Evolutionary conservation across 1,140 invertebrate species (phyloP).

Genomic region (Cherax quadricarinatus): DNA sequence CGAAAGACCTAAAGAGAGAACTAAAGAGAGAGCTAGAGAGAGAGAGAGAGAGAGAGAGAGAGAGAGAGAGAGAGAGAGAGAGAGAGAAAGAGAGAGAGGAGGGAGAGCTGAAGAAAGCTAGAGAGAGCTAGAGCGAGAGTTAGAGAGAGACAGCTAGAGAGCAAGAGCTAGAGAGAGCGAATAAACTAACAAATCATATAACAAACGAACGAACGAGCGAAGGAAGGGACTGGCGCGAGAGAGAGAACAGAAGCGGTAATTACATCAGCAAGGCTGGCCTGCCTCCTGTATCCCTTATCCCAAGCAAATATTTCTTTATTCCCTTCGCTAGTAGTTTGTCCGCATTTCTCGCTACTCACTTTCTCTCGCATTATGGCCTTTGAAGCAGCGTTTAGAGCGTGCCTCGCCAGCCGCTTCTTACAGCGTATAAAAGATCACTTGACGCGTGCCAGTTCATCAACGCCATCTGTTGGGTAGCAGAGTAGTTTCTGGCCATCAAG

Average conservation of each 20-base stretch:
- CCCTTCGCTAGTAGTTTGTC: neutral
- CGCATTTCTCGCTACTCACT: neutral
- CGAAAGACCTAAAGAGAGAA: no score
- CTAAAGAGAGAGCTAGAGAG: no score
- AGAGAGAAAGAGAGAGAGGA: no score
- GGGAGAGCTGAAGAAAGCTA: no score
- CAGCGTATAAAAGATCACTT: no score
- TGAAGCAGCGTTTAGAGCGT: neutral
- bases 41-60: no score
- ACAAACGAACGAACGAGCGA: no score
- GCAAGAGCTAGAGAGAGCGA: neutral
- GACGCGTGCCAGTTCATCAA: neutral
- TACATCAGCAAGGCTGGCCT: neutral
- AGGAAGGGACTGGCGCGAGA: neutral
- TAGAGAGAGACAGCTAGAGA: neutral
- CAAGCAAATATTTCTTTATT: slow-evolving; percentile 3
- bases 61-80: no score
- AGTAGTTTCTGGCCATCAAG: neutral
- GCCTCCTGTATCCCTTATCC: neutral
- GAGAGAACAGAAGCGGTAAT: neutral
- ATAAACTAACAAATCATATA: no score
- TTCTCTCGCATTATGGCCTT: neutral
- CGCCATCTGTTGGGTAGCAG: neutral
- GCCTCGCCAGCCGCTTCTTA: no score
- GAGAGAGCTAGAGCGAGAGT: no score